These are phyloP conservation scores for Chrysemys picta DNA, from an alignment of 2,113 vertebrate species.

Conservation along the genomic window DNA sequence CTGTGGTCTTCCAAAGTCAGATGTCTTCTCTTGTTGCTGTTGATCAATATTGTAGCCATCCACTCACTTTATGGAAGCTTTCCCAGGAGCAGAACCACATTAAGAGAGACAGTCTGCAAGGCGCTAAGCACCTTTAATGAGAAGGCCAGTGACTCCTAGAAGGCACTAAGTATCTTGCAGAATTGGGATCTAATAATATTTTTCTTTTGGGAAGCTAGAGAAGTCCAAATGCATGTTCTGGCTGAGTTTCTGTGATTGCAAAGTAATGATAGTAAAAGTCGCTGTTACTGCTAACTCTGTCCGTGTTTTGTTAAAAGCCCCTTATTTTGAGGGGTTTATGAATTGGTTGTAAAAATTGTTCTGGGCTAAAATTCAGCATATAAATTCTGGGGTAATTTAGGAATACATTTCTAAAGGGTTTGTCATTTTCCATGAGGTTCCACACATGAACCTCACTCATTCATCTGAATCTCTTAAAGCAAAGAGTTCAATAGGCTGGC, in stretches of 20 bases:
- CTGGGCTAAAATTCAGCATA: conserved; percentile 37
- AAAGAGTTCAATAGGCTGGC: background rate
- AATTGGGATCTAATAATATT: background rate
- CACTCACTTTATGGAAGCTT: background rate
- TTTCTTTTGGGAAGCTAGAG: conserved; percentile 19
- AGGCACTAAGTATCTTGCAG: background rate
- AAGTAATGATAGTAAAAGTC: background rate
- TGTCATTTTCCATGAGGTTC: background rate
- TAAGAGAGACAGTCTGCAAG: background rate
- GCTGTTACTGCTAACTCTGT: background rate
- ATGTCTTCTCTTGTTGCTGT: background rate
- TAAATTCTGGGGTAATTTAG: background rate
- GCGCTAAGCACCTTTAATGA: background rate
- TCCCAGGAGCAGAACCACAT: background rate
- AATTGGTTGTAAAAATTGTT: conserved; percentile 36
- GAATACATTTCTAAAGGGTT: background rate
- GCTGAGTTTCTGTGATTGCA: background rate
- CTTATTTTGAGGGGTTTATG: conserved; percentile 5
- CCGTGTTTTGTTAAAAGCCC: background rate
- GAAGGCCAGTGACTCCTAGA: background rate
- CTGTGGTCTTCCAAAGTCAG: background rate
- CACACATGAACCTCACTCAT: background rate
- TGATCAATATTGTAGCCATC: background rate
- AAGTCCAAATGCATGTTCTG: background rate
- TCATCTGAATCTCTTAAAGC: background rate